phyloP scores from a whole-genome alignment of 1,140 invertebrate species.

The Drosophila virilis region DNA sequence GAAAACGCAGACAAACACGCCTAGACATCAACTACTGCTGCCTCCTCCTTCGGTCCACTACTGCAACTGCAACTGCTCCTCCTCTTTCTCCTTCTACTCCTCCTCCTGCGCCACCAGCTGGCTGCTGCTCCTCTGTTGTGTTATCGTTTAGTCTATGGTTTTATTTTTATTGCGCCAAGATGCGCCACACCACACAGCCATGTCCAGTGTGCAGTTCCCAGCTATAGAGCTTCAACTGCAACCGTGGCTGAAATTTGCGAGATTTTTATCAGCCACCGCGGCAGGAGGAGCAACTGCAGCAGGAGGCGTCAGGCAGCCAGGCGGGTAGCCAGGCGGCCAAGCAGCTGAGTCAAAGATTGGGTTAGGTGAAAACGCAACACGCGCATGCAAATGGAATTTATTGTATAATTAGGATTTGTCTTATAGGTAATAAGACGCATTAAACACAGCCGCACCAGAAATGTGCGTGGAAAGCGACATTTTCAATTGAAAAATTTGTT shows the following conservation, averaged over 20 bases:
- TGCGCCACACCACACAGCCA: conserved; percentile 46
- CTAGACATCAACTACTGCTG: conserved; percentile 47
- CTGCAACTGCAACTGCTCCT: background rate
- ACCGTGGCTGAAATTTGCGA: conserved; percentile 65
- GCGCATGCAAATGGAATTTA: conserved; percentile 83
- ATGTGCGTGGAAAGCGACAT: conserved; percentile 44
- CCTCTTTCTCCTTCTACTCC: conserved; percentile 2
- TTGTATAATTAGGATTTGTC: conserved; percentile 84
- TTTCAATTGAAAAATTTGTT: conserved; percentile 30
- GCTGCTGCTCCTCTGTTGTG: conserved; percentile 27
- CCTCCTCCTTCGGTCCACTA: background rate
- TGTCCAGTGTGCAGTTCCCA: conserved; percentile 40
- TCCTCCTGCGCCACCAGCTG: background rate
- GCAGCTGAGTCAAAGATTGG: conserved; percentile 55
- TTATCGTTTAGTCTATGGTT: conserved; percentile 80
- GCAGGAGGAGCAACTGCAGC: conserved; percentile 54
- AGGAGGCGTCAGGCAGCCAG: conserved; percentile 18
- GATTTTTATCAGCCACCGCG: conserved; percentile 69
- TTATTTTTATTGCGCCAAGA: conserved; percentile 75
- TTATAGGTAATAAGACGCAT: conserved; percentile 81
- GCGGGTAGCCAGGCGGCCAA: background rate
- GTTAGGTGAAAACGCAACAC: conserved; percentile 72
- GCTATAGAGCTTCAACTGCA: conserved; percentile 31
- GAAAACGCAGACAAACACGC: conserved; percentile 61
- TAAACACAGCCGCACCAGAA: conserved; percentile 56